These are phyloP conservation scores for Mystacornis crossleyi DNA, from an alignment of 2,113 vertebrate genomes.

Conservation along the genomic window DNA sequence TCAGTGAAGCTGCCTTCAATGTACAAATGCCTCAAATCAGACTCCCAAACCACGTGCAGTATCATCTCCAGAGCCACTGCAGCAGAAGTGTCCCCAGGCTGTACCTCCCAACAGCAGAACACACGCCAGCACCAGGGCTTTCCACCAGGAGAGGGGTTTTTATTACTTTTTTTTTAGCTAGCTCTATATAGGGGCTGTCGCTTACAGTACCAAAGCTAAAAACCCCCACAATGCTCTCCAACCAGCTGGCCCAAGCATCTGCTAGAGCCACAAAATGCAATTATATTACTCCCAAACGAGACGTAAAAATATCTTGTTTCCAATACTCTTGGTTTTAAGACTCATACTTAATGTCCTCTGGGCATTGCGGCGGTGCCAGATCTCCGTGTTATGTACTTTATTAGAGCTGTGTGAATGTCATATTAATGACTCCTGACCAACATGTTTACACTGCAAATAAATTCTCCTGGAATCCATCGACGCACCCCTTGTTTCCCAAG, in stretches of 20 bases:
- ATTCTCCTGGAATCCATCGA: conserved; percentile 63
- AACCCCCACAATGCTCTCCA: conserved; percentile 73
- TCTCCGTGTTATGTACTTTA: conserved; percentile 75
- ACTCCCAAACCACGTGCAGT: not conserved
- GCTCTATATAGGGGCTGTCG: conserved; percentile 57
- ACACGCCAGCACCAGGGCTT: not conserved
- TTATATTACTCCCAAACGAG: conserved; percentile 88
- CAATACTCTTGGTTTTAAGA: conserved; percentile 89
- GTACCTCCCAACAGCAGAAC: not conserved
- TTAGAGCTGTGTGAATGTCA: conserved; percentile 78
- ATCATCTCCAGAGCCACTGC: not conserved
- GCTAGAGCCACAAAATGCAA: conserved; percentile 84
- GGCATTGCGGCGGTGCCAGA: conserved; percentile 76
- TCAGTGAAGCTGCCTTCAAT: not conserved
- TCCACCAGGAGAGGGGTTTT: not conserved
- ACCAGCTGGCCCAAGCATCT: conserved; percentile 96
- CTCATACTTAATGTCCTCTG: conserved; percentile 82
- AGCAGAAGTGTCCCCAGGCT: not conserved
- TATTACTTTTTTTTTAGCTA: not conserved
- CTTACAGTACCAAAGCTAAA: conserved; percentile 65
- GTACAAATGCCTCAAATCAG: not conserved
- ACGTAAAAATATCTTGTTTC: conserved; percentile 92
- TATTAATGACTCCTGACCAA: conserved; percentile 79
- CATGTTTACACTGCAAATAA: conserved; percentile 76
- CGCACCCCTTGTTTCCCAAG: conserved; percentile 8